Evolutionary conservation across 1,140 invertebrate genomes (phyloP), one percentile per base, ranked within the genome.

Genomic region (Frieseomelitta varia): DNA sequence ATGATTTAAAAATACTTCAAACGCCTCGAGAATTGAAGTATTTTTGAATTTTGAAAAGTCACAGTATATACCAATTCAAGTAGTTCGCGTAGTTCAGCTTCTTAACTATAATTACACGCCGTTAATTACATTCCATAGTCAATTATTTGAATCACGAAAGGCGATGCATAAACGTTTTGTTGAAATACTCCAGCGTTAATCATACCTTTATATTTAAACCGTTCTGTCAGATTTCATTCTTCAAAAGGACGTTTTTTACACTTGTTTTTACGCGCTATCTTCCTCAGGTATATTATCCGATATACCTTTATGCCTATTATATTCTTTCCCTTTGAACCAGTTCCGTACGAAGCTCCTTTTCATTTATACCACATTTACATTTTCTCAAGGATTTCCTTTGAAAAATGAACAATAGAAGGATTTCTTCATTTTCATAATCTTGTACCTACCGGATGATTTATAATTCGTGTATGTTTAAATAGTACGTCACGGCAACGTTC

Each of bases 341-440:
- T 53, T 61, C 68, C 10, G 30, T 61, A 30, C 53, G 39, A 51
- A 72, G 30, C 30, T 47, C 74, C 69, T 63, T 81, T 56, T 71
- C 78, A 79, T 71, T 69, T 79, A 79, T 69, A 53, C 30, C 30
- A 56, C 69, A 80, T 72, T 73, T 81, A 73, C 56, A 73, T 81
- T 81, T 81, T 63, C 34, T 39, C 55, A 63, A 14, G 79, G 47
- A 27, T 27, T 53, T 61, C 27, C 68, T 73, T 61, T 61, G 55
- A 63, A 80, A 80, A 71, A 73, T 58, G 58, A 74, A 74, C n/a
- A 65, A 74, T 56, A 30, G 56, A 53, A 72, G 27, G 30, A 80
- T 71, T 71, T 72, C 79, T 72, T 51, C 56, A 73, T 72, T 81
- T 81, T 73, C 56, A 80, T 58, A 24, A 81, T 71, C 56, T 61